phyloP scores from a whole-genome alignment of 2,888 invertebrate species.

The Caenorhabditis virilis region DNA sequence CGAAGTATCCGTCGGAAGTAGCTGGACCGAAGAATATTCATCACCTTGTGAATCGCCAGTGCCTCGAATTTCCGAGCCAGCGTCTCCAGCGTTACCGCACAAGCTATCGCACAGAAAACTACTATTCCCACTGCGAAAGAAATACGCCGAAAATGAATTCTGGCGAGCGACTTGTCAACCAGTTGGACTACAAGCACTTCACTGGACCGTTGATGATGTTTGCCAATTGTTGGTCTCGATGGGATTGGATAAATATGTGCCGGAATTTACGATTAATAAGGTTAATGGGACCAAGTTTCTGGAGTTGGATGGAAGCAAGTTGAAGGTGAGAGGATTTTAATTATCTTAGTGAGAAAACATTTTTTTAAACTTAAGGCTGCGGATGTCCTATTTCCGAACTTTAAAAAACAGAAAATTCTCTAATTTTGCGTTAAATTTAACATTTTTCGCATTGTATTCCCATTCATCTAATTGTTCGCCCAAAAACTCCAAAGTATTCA shows the following conservation, averaged over 20 bases:
- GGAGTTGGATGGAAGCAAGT: conserved; percentile 85
- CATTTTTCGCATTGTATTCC: too few relatives aligned
- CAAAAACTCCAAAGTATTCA: conserved; percentile 2
- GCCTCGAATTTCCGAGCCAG: conserved; percentile 65
- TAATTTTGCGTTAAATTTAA: neutral
- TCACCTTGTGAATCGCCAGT: conserved; percentile 62
- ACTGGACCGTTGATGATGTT: conserved; percentile 66
- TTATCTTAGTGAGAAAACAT: too few relatives aligned
- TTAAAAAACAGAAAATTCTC: neutral
- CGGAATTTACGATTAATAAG: conserved; percentile 85
- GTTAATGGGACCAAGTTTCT: conserved; percentile 86
- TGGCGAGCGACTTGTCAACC: conserved; percentile 61
- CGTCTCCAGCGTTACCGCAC: conserved; percentile 64
- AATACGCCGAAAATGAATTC: conserved; percentile 64
- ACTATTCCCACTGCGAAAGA: conserved; percentile 60
- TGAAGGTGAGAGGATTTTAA: conserved; percentile 76
- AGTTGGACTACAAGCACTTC: conserved; percentile 63
- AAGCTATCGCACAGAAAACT: conserved; percentile 61
- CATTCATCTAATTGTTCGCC: too few relatives aligned
- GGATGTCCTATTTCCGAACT: neutral
- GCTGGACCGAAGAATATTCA: conserved; percentile 46
- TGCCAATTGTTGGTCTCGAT: conserved; percentile 69
- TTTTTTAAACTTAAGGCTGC: neutral
- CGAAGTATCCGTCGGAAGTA: conserved; percentile 45
- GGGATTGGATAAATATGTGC: conserved; percentile 83